A percentile compares a stretch with the other conserved stretches of the same genome.
These are phyloP conservation scores for Candidula unifasciata DNA, from an alignment of 2,888 invertebrate species.

Conservation along the genomic window DNA sequence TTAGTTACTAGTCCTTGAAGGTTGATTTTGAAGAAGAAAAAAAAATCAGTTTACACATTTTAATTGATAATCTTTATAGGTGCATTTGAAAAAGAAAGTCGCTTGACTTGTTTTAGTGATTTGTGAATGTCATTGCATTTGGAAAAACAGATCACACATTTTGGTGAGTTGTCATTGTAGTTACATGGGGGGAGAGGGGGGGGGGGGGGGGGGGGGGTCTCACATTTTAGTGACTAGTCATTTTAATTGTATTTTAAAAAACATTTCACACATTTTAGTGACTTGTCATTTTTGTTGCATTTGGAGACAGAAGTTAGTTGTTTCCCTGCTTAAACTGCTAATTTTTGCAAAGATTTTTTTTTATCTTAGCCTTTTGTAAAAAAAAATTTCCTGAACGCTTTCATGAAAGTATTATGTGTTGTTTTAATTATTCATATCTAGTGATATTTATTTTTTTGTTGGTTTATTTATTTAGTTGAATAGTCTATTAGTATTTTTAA, in stretches of 20 bases:
- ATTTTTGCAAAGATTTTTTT: constrained; percentile 5
- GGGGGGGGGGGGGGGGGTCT: no score
- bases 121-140: no score
- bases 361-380: no score
- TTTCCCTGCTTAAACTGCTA: constrained; percentile 7
- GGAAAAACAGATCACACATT: no score
- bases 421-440: constrained; percentile 9
- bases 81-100: constrained; percentile 18
- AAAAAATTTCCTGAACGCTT: background rate
- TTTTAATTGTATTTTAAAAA: constrained; percentile 3
- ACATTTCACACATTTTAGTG: background rate
- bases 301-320: constrained; percentile 4
- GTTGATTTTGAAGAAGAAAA: background rate
- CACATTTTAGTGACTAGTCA: background rate
- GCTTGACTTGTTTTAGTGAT: no score
- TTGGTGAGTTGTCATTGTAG: no score
- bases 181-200: no score
- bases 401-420: constrained; percentile 15
- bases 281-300: background rate
- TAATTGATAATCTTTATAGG: background rate
- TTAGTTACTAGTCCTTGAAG: background rate
- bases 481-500: background rate
- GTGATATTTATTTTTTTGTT: background rate
- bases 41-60: background rate
- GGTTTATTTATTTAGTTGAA: constrained; percentile 12